A percentile compares a stretch with the other conserved stretches of the same genome.
phyloP scores from a whole-genome alignment of 2,888 invertebrate genomes.

The Paralinhomoeus sp. region DNA sequence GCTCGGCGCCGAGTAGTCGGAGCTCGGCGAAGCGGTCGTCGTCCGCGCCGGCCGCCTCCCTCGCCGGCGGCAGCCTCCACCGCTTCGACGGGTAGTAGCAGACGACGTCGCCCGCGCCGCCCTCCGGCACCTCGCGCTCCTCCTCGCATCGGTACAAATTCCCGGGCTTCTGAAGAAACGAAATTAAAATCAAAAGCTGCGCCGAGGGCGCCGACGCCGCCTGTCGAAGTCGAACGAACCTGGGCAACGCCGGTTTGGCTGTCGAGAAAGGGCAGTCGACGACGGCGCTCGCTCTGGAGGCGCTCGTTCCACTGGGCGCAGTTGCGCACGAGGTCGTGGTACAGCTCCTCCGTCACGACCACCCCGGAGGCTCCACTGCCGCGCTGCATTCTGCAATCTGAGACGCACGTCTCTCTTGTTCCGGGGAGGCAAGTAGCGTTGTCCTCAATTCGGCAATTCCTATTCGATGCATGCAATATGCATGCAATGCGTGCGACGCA shows the following conservation, averaged over 20 bases:
- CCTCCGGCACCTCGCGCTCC: not conserved
- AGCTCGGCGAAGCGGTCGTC: not conserved
- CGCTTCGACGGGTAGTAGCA: constrained; percentile 2
- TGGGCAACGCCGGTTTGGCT: constrained; percentile 21
- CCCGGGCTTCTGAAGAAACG: not conserved
- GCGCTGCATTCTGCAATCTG: too few relatives aligned
- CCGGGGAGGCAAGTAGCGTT: too few relatives aligned
- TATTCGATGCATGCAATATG: too few relatives aligned
- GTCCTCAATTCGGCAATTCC: too few relatives aligned
- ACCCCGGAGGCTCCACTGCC: too few relatives aligned
- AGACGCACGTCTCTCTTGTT: too few relatives aligned
- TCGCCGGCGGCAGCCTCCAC: not conserved
- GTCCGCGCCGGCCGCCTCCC: too few relatives aligned
- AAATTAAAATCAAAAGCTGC: too few relatives aligned
- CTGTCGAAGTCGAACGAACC: not conserved
- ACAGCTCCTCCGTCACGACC: constrained; percentile 14
- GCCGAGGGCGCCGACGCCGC: too few relatives aligned
- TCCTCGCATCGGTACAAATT: not conserved
- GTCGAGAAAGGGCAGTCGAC: constrained; percentile 14
- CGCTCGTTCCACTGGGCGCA: constrained; percentile 20
- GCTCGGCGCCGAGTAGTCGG: too few relatives aligned
- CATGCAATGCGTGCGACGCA: too few relatives aligned
- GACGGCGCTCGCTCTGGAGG: constrained; percentile 10
- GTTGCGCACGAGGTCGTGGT: constrained; percentile 19
- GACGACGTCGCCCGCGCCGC: not conserved